These are phyloP conservation scores for Pteria penguin DNA, from an alignment of 2,888 invertebrate species.

Conservation along the genomic window DNA sequence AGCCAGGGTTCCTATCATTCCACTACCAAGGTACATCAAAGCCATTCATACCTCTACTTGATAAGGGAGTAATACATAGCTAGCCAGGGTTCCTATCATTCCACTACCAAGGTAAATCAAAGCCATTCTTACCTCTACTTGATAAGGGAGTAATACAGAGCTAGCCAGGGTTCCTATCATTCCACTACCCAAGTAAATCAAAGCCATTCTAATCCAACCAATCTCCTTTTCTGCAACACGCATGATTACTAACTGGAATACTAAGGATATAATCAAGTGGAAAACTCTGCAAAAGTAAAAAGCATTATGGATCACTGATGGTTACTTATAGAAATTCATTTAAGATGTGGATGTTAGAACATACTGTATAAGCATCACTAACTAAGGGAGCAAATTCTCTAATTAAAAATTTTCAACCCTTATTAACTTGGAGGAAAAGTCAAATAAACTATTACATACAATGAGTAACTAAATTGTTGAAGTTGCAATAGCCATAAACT, in stretches of 20 bases:
- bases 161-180: conserved; percentile 98
- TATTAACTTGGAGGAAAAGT: no score
- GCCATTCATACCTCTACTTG: conserved; percentile 90
- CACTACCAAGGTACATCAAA: conserved; percentile 95
- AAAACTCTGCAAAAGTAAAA: conserved; percentile 86
- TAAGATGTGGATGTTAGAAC: no score
- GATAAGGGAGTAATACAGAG: conserved; percentile 97
- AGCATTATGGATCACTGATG: no score
- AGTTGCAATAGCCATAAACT: no score
- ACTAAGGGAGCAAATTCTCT: no score
- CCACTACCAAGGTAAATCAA: conserved; percentile 95
- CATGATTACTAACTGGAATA: conserved; percentile 96
- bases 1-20: conserved; percentile 97
- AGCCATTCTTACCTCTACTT: conserved; percentile 83
- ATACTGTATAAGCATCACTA: no score
- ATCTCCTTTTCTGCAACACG: conserved; percentile 97
- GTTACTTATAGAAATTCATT: no score
- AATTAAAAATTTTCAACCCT: no score
- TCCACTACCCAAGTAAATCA: conserved; percentile 96
- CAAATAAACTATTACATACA: no score
- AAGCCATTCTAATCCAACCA: conserved; percentile 93
- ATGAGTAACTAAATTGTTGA: no score
- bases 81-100: conserved; percentile 96
- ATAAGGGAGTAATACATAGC: conserved; percentile 97
- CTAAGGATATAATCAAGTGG: conserved; percentile 91